These are phyloP conservation scores for Gobio gobio DNA, from an alignment of 2,113 vertebrate genomes.

Conservation along the genomic window DNA sequence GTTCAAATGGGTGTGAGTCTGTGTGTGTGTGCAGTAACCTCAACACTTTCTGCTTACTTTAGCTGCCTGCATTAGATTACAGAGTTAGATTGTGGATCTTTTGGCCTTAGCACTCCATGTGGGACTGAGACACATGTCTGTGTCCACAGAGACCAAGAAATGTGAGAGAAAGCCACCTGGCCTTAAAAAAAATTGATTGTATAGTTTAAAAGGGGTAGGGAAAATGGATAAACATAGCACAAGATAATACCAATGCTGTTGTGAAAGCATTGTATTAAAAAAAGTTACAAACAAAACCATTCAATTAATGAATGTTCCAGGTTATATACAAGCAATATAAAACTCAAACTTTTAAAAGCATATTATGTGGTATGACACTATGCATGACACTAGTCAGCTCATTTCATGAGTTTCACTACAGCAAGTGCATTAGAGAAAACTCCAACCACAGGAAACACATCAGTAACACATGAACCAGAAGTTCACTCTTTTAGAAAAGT, in stretches of 20 bases:
- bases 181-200: not conserved
- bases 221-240: slow-evolving; percentile 25
- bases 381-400: not conserved
- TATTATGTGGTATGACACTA: not conserved
- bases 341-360: slow-evolving; percentile 1
- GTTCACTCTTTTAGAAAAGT: too few relatives aligned
- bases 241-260: too few relatives aligned
- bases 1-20: not conserved
- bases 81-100: not conserved
- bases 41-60: slow-evolving; percentile 17
- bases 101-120: slow-evolving; percentile 22
- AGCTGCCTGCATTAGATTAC: slow-evolving; percentile 15
- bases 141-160: not conserved
- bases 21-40: not conserved
- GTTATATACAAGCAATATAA: not conserved
- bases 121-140: slow-evolving; percentile 37
- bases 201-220: not conserved
- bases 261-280: too few relatives aligned
- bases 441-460: not conserved
- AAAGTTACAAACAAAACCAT: not conserved
- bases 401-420: not conserved
- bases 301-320: not conserved
- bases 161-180: slow-evolving; percentile 51
- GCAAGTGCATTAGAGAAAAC: not conserved
- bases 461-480: too few relatives aligned